Conservation (phyloP, 2,113 vertebrate species). For the Spheniscus mendiculus region DNA sequence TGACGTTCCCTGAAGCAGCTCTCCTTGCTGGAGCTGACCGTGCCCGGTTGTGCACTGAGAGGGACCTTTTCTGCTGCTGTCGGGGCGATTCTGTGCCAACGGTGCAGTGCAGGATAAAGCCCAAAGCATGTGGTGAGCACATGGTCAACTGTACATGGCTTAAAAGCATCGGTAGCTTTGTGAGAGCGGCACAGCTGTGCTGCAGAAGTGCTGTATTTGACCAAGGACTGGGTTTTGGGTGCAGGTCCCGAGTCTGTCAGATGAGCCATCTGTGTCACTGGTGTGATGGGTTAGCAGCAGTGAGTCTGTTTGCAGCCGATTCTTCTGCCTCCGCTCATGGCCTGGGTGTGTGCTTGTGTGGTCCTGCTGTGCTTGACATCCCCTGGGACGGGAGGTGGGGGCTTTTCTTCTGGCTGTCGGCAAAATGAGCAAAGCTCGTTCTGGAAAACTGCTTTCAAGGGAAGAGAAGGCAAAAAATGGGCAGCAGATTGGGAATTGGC, state of each 20-base stretch:
- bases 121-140: neutral
- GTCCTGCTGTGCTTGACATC: neutral
- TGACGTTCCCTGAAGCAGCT: neutral
- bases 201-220: neutral
- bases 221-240: neutral
- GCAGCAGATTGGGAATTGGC: neutral
- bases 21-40: neutral
- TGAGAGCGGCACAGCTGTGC: neutral
- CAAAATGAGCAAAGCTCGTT: neutral
- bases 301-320: neutral
- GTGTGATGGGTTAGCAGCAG: neutral
- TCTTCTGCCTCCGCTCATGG: neutral
- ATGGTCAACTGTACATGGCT: neutral
- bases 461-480: neutral
- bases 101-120: neutral
- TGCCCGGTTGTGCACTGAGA: neutral
- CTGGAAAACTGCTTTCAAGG: neutral
- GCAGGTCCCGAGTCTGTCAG: neutral
- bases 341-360: neutral
- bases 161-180: neutral
- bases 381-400: fast-evolving
- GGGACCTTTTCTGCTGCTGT: neutral
- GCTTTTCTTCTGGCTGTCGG: fast-evolving
- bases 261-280: neutral
- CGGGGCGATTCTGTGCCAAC: neutral